Percentiles rank a stretch among this genome's conserved stretches.
These are phyloP conservation scores for Microdon myrmicae DNA, from an alignment of 2,888 invertebrate genomes.

Conservation along the genomic window DNA sequence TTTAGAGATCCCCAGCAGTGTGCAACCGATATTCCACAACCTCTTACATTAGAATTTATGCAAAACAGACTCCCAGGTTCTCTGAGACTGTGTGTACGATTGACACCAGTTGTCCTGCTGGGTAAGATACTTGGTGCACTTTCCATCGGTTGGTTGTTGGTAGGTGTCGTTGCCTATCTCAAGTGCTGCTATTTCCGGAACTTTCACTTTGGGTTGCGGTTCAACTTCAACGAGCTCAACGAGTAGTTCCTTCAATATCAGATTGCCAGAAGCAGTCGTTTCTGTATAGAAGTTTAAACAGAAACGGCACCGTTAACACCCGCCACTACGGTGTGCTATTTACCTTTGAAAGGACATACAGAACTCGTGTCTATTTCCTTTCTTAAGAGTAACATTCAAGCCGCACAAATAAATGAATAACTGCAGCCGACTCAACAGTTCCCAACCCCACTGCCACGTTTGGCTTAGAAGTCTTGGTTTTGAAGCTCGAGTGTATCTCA, in stretches of 20 bases:
- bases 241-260: constrained; percentile 10
- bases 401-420: constrained; percentile 23
- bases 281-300: not conserved
- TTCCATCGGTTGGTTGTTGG: constrained; percentile 3
- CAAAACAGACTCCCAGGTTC: no score
- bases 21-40: no score
- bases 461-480: no score
- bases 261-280: not conserved
- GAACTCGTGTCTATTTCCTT: constrained; percentile 18
- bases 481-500: constrained; percentile 1
- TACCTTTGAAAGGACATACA: constrained; percentile 19
- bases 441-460: no score
- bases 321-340: constrained; percentile 30
- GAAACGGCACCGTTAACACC: not conserved
- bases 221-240: not conserved
- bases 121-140: no score
- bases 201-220: constrained; percentile 17
- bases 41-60: no score
- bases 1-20: no score
- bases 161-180: constrained; percentile 28
- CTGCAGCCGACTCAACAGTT: constrained; percentile 16
- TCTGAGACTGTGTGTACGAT: no score
- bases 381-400: constrained; percentile 15
- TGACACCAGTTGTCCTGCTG: no score
- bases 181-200: constrained; percentile 31